Evolutionary conservation across 1,140 invertebrate species (phyloP), one percentile per base, ranked within the genome.

Genomic region (Psix sp.): DNA sequence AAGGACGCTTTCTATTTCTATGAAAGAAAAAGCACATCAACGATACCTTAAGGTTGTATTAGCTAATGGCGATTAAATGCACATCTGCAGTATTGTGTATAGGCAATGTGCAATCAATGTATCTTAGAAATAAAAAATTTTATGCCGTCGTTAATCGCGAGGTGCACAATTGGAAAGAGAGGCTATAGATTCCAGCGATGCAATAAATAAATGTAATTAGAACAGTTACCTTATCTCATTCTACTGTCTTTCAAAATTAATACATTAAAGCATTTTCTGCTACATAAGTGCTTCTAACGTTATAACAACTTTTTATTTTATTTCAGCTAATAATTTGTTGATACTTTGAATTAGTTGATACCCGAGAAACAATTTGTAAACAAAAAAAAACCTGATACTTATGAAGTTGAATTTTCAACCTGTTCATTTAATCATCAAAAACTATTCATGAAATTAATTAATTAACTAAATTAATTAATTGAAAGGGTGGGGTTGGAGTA

Each of bases 1-100:
- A 74, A 74, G 71, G 71, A 68, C 71, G 57, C 71, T 74, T 74
- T 74, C 72, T 68, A 74, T 74, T 74, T 74, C 59, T 51, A 74
- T 29, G 54, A 62, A 59, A 66, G 65, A 54, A 60, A 59, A 59
- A 75, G 59, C 66, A 68, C 15, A 59, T 65, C 63, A 54, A 51
- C 29, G 72, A 65, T 63, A 48, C 57, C 65, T 59, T 74, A 71
- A 75, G 73, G 73, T 75, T 75, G 62, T 66, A 66, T 75, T 71
- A 51, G 52, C 42, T 67, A 74, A 67, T 68, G 57, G 51, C 54
- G 59, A 65, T 68, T 39, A 46, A 54, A 54, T 49, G 52, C 48
- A 35, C 60, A 52, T 60, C 62, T 3, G 40, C 33, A 14, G 54
- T 16, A 74, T 68, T 68, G 71, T 74, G 71, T 74, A n/a, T n/a